Conservation (phyloP, 2,888 invertebrate genomes). For the Periphyllus acericola region DNA sequence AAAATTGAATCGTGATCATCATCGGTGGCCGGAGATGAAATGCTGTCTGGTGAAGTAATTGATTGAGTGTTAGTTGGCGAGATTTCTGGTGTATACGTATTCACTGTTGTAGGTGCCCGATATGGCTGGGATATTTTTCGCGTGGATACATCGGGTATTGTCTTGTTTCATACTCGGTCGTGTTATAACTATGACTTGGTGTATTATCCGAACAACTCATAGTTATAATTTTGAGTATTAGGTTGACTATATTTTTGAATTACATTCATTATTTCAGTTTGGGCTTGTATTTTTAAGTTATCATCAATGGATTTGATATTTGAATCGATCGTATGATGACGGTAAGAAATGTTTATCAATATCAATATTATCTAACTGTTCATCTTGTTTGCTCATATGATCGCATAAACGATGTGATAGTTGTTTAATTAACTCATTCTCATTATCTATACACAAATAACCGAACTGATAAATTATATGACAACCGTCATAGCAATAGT, state of each 20-base stretch:
- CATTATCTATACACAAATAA: neutral
- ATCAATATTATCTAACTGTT: too few species aligned
- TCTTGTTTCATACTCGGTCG: slow-evolving; percentile 36
- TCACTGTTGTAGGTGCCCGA: slow-evolving; percentile 40
- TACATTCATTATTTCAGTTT: too few species aligned
- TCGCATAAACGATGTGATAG: too few species aligned
- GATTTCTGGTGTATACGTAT: slow-evolving; percentile 24
- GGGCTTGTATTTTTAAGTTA: too few species aligned
- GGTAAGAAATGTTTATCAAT: too few species aligned
- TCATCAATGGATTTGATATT: too few species aligned
- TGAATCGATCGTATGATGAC: too few species aligned
- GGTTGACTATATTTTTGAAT: slow-evolving; percentile 36
- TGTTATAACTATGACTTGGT: slow-evolving; percentile 16
- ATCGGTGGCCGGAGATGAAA: slow-evolving; percentile 22
- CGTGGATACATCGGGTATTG: slow-evolving; percentile 23
- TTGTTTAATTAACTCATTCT: too few species aligned
- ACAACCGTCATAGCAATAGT: too few species aligned
- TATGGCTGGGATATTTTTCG: slow-evolving; percentile 11
- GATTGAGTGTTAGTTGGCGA: slow-evolving; percentile 26
- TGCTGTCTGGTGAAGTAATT: slow-evolving; percentile 25
- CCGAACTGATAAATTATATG: too few species aligned
- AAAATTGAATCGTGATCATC: slow-evolving; percentile 40
- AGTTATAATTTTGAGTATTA: slow-evolving; percentile 19
- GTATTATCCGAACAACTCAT: slow-evolving; percentile 24
- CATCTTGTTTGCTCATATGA: too few species aligned